Percentiles rank a stretch among this genome's conserved stretches.
These are phyloP conservation scores for Platorchestia sp. DNA, from an alignment of 1,140 invertebrate genomes.

Conservation along the genomic window DNA sequence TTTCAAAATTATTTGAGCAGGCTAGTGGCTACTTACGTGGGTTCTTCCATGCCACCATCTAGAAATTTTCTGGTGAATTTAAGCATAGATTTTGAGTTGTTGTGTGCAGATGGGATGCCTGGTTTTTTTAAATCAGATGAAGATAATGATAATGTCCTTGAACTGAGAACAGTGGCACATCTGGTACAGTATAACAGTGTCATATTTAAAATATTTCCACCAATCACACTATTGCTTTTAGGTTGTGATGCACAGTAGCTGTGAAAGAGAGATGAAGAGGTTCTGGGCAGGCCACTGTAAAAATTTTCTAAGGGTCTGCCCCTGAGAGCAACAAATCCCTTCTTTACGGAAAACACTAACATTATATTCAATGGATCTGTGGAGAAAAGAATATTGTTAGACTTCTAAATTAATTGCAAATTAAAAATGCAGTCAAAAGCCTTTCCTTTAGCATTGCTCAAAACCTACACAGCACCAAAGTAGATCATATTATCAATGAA, in stretches of 20 bases:
- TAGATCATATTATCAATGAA: too few relatives aligned
- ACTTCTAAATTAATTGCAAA: too few relatives aligned
- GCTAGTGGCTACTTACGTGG: neutral
- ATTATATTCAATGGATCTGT: neutral
- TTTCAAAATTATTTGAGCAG: neutral
- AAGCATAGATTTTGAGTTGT: neutral
- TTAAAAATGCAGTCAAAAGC: too few relatives aligned
- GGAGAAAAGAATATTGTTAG: too few relatives aligned
- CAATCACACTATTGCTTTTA: neutral
- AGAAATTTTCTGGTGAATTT: neutral
- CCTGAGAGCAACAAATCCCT: neutral
- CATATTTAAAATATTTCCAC: neutral
- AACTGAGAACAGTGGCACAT: neutral
- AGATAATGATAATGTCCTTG: neutral
- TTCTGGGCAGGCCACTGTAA: neutral
- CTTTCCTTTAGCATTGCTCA: too few relatives aligned
- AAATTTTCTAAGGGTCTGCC: neutral
- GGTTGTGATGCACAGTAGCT: neutral
- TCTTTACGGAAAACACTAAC: neutral
- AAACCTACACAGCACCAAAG: too few relatives aligned
- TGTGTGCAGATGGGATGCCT: neutral
- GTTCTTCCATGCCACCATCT: slow-evolving; percentile 14
- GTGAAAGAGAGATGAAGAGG: neutral
- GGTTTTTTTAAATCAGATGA: neutral
- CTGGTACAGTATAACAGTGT: neutral